phyloP scores from a whole-genome alignment of 2,113 vertebrate genomes.

The Anthoscopus minutus region DNA sequence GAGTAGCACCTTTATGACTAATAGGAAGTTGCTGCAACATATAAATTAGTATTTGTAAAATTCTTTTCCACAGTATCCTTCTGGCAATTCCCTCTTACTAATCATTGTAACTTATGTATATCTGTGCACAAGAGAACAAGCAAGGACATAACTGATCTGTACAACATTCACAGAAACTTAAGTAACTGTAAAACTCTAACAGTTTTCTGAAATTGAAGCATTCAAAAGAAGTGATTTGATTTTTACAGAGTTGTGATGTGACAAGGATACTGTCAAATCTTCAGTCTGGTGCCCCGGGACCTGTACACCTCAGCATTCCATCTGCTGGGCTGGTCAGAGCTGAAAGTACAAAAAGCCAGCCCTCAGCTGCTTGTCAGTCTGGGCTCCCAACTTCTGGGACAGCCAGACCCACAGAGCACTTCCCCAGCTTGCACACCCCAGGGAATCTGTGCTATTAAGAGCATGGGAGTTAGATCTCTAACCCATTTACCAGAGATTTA shows the following conservation, averaged over 20 bases:
- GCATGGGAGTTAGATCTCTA: neutral
- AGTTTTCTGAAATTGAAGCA: neutral
- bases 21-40: neutral
- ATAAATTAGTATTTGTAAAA: neutral
- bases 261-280: neutral
- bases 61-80: neutral
- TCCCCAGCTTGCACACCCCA: fast-evolving
- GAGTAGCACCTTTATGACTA: neutral
- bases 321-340: fast-evolving
- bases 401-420: neutral
- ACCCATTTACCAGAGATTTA: neutral
- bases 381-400: neutral
- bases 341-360: neutral
- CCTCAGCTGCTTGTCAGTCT: neutral
- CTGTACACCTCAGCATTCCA: neutral
- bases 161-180: neutral
- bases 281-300: neutral
- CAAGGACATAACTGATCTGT: neutral
- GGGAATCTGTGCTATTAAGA: neutral
- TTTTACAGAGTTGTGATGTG: neutral
- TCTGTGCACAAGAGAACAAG: neutral
- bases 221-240: neutral
- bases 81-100: neutral
- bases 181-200: neutral
- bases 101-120: neutral